Base-by-base conservation (phyloP, 1,140 invertebrate species). In the Chlorops oryzae region DNA sequence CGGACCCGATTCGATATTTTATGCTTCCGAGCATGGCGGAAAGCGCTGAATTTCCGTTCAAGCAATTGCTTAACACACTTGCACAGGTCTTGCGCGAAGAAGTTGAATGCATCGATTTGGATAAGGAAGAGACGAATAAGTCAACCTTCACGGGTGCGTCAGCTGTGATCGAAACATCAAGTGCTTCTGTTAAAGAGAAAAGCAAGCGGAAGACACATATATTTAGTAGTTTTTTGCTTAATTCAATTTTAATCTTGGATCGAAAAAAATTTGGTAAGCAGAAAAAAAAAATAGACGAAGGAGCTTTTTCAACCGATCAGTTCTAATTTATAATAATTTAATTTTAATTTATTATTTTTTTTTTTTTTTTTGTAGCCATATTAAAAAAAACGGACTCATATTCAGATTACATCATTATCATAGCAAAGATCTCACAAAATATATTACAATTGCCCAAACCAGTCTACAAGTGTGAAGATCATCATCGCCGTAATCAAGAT, bases 191-290 rank as follows among this genome's bases (percentile, higher is more conserved):
- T 15, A 25, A 20, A 45, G 43, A 18, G 28, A 23, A 6, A 35
- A 50, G 21, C 44, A 42, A 15, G 21, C 18, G 37, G 25, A 54
- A 1, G 38, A 2, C 7, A 1, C 21, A 2, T 5, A n/a, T 63
- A 7, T 63, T 67, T 27, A 65, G 55, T 20, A 61, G 60, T 24
- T 72, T 73, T 63, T 56, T 83, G 23, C 72, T 83, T 2, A 82
- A 81, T 72, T 81, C 81, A 18, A 70, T 88, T 5, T 65, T 89
- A 18, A 73, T 78, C 3, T 62, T 89, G 21, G 85, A 88, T 71
- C 82, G 82, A 3, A 61, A 69, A 34, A 75, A 79, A 58, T 81
- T 82, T 64, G 77, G 82, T 82, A 66, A 78, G 77, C 23, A 3
- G 2, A 5, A 13, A 9, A 6, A 13, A 13, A 17, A n/a, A n/a